phyloP scores from a whole-genome alignment of 2,113 vertebrate species.

The Mellivora capensis region DNA sequence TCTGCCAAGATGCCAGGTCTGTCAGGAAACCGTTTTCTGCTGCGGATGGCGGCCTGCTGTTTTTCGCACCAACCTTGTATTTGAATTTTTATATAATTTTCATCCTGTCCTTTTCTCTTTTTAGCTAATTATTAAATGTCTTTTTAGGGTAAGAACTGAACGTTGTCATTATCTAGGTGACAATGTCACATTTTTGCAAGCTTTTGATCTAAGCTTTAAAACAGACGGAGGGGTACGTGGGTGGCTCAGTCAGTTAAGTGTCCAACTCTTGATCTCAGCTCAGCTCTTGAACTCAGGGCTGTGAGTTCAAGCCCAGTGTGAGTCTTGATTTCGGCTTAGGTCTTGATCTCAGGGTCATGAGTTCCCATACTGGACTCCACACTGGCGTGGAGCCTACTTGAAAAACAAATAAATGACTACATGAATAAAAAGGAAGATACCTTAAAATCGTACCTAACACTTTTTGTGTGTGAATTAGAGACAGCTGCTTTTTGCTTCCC shows the following conservation, averaged over 20 bases:
- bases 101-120: neutral
- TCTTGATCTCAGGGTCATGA: too few relatives aligned
- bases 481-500: neutral
- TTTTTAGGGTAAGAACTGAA: neutral
- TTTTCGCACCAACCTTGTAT: neutral
- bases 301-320: neutral
- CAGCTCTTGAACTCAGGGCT: neutral
- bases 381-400: neutral
- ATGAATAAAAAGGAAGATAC: neutral
- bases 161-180: neutral
- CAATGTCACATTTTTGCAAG: neutral
- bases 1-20: neutral
- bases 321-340: neutral
- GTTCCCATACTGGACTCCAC: neutral
- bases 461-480: neutral
- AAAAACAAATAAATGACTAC: neutral
- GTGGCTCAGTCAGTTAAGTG: neutral
- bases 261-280: neutral
- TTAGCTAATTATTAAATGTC: neutral
- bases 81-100: neutral
- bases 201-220: neutral
- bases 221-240: neutral
- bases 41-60: neutral
- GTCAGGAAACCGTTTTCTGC: neutral
- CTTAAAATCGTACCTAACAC: neutral